A percentile compares a stretch with the other conserved stretches of the same genome.
Conservation (phyloP, 2,113 vertebrate genomes). For the Callipepla squamata region DNA sequence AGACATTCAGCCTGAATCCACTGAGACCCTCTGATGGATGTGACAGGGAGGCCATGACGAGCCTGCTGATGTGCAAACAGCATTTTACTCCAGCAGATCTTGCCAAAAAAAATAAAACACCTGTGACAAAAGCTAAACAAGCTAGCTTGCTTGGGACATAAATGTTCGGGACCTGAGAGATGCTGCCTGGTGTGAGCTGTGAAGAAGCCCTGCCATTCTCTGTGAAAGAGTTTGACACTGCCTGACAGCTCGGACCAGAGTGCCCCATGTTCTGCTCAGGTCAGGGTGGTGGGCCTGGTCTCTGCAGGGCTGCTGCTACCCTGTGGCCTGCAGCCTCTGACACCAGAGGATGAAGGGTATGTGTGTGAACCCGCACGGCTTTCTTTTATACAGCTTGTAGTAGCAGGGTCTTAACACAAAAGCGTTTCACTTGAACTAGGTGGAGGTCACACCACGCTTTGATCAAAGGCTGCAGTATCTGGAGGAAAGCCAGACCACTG, state of each 20-base stretch:
- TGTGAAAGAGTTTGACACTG: neutral
- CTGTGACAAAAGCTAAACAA: slow-evolving; percentile 17
- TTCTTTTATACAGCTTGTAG: slow-evolving; percentile 46
- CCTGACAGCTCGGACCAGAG: neutral
- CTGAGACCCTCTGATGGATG: slow-evolving; percentile 46
- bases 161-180: neutral
- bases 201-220: slow-evolving; percentile 20
- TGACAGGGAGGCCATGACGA: slow-evolving; percentile 45
- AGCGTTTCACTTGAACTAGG: slow-evolving; percentile 6
- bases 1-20: neutral
- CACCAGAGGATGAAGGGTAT: slow-evolving; percentile 9
- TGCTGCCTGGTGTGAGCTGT: neutral
- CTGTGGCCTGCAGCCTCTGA: slow-evolving; percentile 46
- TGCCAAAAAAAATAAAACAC: slow-evolving; percentile 41
- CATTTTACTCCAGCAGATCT: slow-evolving; percentile 19
- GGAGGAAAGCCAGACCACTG: slow-evolving; percentile 21
- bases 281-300: neutral
- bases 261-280: slow-evolving; percentile 31
- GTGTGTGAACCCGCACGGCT: neutral
- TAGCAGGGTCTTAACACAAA: neutral
- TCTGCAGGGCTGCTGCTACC: slow-evolving; percentile 46
- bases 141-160: neutral
- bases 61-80: slow-evolving; percentile 55
- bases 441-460: slow-evolving; percentile 10
- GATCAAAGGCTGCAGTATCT: neutral